Evolutionary conservation across 2,888 invertebrate genomes (phyloP), one percentile per base, ranked within the genome.

Genomic region (Sicus ferrugineus): DNA sequence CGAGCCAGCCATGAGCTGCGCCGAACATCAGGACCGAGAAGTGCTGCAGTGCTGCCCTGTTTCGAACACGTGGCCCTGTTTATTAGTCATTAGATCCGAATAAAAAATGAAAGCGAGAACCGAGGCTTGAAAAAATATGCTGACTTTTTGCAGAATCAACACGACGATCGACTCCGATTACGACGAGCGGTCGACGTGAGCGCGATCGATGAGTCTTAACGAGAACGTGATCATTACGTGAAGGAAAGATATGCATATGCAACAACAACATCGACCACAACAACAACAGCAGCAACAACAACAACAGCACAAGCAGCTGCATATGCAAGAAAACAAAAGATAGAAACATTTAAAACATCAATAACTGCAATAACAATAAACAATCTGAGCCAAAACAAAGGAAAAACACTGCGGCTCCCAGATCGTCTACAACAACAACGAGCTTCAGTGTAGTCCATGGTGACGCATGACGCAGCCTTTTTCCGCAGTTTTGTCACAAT

Each of bases 211-310:
- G 50, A 52, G 21, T 54, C 14, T 16, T 4, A 11, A 54, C 16
- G 16, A 42, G 28, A 61, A 61, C 61, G 61, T 61, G 61, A 61
- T 34, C 61, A 38, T 19, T 61, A 34, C n/a, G 19, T 31, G 34
- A 31, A 31, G 6, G 34, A 31, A n/a, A n/a, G n/a, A n/a, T n/a
- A n/a, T n/a, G n/a, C n/a, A n/a, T 16, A 59, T 59, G n/a, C 11
- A 14, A 67, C 64, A 71, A 62, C 59, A 71, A 52, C 48, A 67
- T 59, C 50, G 68, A 69, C 11, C 58, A 31, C 65, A 56, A 66
- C 26, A 52, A 68, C 19, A 58, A 58, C 7, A 42, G 26, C 52
- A 54, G 50, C 38, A 61, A 67, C 19, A 30, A 65, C 23, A 64
- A 31, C 16, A 30, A 62, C 38, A 56, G 61, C 26, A 52, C 61